Percentiles rank a stretch among this genome's conserved stretches.
These are phyloP conservation scores for Aviceda subcristata DNA, from an alignment of 2,113 vertebrate species.

Conservation along the genomic window DNA sequence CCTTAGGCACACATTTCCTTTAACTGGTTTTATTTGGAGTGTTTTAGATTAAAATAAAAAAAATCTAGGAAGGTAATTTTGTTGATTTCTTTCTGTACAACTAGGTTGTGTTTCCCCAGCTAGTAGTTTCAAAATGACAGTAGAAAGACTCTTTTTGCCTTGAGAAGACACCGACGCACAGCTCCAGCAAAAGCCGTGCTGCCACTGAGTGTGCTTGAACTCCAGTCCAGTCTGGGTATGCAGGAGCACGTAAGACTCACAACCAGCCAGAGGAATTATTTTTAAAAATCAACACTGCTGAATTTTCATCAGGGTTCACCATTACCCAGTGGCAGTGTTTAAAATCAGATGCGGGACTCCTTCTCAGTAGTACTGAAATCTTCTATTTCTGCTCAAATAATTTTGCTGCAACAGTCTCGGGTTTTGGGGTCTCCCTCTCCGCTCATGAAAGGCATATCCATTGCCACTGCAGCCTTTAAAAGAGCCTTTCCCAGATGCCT, in stretches of 20 bases:
- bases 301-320: background rate
- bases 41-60: background rate
- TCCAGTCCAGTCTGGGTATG: background rate
- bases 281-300: background rate
- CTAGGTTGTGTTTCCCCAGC: background rate
- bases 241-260: background rate
- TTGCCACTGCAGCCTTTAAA: background rate
- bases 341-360: background rate
- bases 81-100: background rate
- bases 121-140: background rate
- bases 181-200: background rate
- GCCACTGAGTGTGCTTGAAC: background rate
- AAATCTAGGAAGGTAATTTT: background rate
- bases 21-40: background rate
- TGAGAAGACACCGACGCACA: background rate
- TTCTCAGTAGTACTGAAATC: background rate
- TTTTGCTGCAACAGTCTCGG: background rate
- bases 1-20: background rate
- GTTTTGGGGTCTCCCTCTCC: background rate
- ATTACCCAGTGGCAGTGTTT: background rate
- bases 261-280: background rate
- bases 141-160: background rate
- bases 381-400: background rate
- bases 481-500: background rate
- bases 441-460: background rate